Evolutionary conservation across 2,113 vertebrate species (phyloP).

Genomic region (Coptodon rendalli): DNA sequence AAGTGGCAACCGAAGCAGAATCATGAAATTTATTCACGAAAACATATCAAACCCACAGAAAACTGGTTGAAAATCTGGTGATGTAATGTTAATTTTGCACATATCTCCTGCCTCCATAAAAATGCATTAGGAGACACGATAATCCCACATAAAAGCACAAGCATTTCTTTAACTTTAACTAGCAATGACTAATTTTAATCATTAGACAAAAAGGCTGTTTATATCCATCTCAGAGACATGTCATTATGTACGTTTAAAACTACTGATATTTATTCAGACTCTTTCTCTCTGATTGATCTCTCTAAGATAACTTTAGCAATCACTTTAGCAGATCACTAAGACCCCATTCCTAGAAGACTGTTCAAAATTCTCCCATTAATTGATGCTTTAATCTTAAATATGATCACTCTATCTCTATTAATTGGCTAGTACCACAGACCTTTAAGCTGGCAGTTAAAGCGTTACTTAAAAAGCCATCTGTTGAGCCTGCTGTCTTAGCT

Average conservation of each 20-base stretch:
- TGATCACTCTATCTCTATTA: too few species aligned
- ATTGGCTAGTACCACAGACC: too few species aligned
- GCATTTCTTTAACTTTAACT: not conserved
- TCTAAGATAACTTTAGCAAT: too few species aligned
- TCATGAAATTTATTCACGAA: not conserved
- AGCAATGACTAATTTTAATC: not conserved
- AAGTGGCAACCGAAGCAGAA: not conserved
- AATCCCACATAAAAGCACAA: not conserved
- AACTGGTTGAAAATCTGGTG: not conserved
- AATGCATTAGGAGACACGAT: not conserved
- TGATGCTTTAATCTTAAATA: too few species aligned
- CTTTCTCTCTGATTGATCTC: not conserved
- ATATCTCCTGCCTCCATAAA: not conserved
- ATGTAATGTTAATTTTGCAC: not conserved
- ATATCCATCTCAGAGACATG: not conserved
- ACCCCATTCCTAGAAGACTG: too few species aligned
- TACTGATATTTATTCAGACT: not conserved
- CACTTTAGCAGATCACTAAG: too few species aligned
- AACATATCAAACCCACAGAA: not conserved
- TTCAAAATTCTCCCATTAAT: too few species aligned
- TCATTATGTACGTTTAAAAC: not conserved
- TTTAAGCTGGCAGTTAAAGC: too few species aligned
- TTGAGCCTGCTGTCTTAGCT: too few species aligned
- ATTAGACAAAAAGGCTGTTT: not conserved
- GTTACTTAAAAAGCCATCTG: too few species aligned